Conservation (phyloP, 2,113 vertebrate genomes). For the Callipepla squamata region DNA sequence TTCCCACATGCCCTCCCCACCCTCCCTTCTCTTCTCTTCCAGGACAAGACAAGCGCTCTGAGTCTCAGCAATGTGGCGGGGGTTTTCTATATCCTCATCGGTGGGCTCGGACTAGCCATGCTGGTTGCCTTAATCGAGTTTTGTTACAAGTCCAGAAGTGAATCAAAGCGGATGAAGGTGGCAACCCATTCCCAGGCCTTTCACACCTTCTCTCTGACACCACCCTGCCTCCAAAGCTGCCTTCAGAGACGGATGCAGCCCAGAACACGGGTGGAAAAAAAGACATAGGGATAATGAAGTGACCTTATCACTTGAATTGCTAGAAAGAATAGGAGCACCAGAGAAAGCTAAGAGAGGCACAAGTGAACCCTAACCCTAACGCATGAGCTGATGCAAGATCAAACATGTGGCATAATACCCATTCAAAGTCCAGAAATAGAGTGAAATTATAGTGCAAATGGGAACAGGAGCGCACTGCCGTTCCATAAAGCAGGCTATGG, state of each 20-base stretch:
- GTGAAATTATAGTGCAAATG: background rate
- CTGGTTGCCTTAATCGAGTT: conserved; percentile 99
- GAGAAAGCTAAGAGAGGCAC: background rate
- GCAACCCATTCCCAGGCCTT: conserved; percentile 84
- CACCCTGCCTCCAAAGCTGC: conserved; percentile 78
- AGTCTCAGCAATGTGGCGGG: conserved; percentile 99
- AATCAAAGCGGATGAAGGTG: conserved; percentile 99
- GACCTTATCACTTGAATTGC: background rate
- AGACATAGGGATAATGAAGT: conserved; percentile 21
- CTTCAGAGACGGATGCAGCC: conserved; percentile 82
- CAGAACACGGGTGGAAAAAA: conserved; percentile 29
- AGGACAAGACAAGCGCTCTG: conserved; percentile 99
- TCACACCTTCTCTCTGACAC: conserved; percentile 85
- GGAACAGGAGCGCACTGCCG: background rate
- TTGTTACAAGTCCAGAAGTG: conserved; percentile 99
- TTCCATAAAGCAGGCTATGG: background rate
- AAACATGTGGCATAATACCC: background rate
- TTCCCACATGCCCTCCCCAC: conserved; percentile 34
- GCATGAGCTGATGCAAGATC: background rate
- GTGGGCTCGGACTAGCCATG: conserved; percentile 98
- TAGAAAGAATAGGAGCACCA: background rate
- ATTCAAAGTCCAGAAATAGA: background rate
- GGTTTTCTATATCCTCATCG: conserved; percentile 99
- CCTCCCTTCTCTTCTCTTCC: conserved; percentile 60
- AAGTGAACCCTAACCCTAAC: background rate